Evolutionary conservation across 2,113 vertebrate species (phyloP).

Genomic region (Hippocampus guttulatus): DNA sequence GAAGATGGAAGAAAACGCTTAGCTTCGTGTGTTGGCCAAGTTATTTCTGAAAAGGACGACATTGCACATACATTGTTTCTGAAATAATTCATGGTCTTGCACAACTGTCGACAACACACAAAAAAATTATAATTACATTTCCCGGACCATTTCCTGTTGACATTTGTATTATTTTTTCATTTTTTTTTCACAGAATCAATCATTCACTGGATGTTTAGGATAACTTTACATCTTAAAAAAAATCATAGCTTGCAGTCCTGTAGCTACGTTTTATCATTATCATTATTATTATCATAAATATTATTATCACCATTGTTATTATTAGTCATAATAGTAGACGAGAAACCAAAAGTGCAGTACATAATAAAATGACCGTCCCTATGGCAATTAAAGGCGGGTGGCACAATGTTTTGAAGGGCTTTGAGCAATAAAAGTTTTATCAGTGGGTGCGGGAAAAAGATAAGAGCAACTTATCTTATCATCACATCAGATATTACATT

Average conservation of each 20-base stretch:
- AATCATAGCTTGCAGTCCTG: too few relatives aligned
- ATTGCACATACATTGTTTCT: background rate
- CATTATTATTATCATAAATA: too few relatives aligned
- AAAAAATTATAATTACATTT: background rate
- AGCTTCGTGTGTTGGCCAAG: background rate
- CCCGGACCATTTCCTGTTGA: background rate
- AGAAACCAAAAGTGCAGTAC: background rate
- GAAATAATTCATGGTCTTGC: background rate
- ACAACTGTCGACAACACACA: too few relatives aligned
- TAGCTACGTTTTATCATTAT: too few relatives aligned
- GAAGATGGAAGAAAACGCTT: background rate
- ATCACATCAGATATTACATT: constrained; percentile 1
- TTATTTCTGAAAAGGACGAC: too few relatives aligned
- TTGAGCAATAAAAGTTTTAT: background rate
- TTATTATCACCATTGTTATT: too few relatives aligned
- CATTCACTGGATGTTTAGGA: background rate
- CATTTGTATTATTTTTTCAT: too few relatives aligned
- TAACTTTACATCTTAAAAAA: background rate
- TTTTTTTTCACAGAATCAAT: background rate
- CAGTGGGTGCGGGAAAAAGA: background rate
- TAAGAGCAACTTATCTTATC: background rate
- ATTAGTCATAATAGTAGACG: too few relatives aligned
- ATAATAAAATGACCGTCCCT: background rate
- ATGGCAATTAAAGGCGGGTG: background rate
- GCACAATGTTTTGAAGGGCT: background rate